These are phyloP conservation scores for Ferdinandea cuprea DNA, from an alignment of 2,888 invertebrate genomes.

Conservation along the genomic window DNA sequence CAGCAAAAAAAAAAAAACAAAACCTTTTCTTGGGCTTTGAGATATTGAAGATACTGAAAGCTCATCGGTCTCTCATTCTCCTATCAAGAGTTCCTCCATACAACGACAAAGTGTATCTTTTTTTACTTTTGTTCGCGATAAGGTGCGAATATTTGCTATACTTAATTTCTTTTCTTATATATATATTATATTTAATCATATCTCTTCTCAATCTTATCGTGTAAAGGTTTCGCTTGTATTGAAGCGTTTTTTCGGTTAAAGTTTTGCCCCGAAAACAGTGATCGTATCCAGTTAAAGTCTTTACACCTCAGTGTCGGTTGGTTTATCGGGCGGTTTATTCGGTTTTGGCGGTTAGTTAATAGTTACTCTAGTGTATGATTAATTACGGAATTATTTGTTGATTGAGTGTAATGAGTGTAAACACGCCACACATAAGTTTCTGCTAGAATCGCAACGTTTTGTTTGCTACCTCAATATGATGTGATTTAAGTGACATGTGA, in stretches of 20 bases:
- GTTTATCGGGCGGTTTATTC: slow-evolving; percentile 5
- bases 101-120: slow-evolving; percentile 30
- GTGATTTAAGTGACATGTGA: slow-evolving; percentile 34
- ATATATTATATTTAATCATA: slow-evolving; percentile 53
- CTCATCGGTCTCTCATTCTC: slow-evolving; percentile 37
- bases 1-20: neutral
- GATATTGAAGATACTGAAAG: slow-evolving; percentile 23
- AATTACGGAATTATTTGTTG: slow-evolving; percentile 48
- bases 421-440: neutral
- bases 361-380: neutral
- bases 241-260: slow-evolving; percentile 40
- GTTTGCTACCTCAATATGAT: slow-evolving; percentile 15
- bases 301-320: slow-evolving; percentile 26
- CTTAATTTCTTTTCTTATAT: neutral
- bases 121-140: slow-evolving; percentile 51
- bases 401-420: neutral
- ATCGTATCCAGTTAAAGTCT: slow-evolving; percentile 27
- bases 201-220: slow-evolving; percentile 64
- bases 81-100: slow-evolving; percentile 46
- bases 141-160: slow-evolving; percentile 64
- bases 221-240: slow-evolving; percentile 19
- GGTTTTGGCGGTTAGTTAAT: slow-evolving; percentile 14
- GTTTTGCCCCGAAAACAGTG: slow-evolving; percentile 13
- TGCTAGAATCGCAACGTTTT: neutral
- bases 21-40: slow-evolving; percentile 7